Conservation (phyloP, 2,797 vertebrate genomes). For the Poecile montanus region DNA sequence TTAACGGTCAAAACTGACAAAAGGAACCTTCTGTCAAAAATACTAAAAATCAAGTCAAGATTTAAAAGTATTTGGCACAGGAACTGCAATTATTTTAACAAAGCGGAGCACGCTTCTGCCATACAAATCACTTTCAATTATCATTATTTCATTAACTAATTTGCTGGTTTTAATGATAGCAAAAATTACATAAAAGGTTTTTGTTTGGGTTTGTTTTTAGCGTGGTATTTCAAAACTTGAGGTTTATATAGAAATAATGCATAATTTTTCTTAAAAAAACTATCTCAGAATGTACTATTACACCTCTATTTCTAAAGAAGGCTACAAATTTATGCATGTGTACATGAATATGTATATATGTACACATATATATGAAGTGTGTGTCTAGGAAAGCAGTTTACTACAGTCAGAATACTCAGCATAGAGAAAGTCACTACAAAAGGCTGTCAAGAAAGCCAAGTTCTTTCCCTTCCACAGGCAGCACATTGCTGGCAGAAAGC, state of each 20-base stretch:
- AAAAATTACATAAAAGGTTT: background rate
- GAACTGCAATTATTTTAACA: slow-evolving; percentile 29
- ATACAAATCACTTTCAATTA: slow-evolving; percentile 2
- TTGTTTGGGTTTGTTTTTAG: background rate
- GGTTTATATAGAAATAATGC: background rate
- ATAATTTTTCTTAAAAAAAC: background rate
- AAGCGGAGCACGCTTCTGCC: background rate
- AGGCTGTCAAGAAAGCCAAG: background rate
- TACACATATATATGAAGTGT: background rate
- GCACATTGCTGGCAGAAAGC: background rate
- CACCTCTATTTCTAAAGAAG: background rate
- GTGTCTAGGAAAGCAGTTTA: background rate
- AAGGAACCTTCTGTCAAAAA: slow-evolving; percentile 44
- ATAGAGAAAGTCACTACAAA: background rate
- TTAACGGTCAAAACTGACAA: slow-evolving; percentile 53
- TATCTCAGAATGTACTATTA: background rate
- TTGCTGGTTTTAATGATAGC: background rate
- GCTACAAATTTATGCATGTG: background rate
- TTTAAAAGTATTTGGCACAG: slow-evolving; percentile 40
- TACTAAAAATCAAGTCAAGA: slow-evolving; percentile 46
- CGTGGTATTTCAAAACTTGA: background rate
- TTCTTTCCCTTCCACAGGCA: background rate
- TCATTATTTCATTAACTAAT: background rate
- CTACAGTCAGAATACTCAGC: background rate
- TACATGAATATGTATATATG: no score